Base-by-base conservation (phyloP, 1,140 invertebrate genomes). In the Aethina tumida region DNA sequence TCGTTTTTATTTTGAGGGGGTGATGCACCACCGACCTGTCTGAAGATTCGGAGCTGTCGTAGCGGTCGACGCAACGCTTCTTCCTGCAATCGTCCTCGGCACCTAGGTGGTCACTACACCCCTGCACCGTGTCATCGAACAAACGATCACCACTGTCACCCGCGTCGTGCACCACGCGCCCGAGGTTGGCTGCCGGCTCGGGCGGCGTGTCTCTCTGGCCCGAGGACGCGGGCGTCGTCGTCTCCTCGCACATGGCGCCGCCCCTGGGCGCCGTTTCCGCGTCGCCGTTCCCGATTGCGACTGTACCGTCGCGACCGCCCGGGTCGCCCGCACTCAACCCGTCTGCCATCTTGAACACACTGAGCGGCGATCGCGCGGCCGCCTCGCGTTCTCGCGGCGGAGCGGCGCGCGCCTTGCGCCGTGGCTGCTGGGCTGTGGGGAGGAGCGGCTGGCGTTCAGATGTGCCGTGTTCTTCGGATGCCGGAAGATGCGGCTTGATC, bases 21-120 rank as follows among this genome's bases (percentile, higher is more conserved):
- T n/a, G n/a, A n/a, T n/a, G n/a, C n/a, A n/a, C n/a, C 27, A 43
- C 47, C 20, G 63, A 87, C 84, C 84, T 88, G 79, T 88, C 84
- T 66, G 83, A 85, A 60, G 83, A 86, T 67, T 87, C 84, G 52
- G 83, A 86, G 63, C 83, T 86, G 71, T 88, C 84, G 70, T 84
- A 86, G 71, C 83, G 73, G 74, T 87, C 83, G 55, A 80, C 70
- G 65, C 83, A 85, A 64, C 84, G 72, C 65, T 84, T 86, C 70
- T 84, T 85, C 60, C 79, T 75, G 58, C 73, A 79, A 41, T 71
- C 69, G 25, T 64, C 65, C 37, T 67, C 65, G 35, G 58, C 52
- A 45, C 19, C 35, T n/a, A n/a, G n/a, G n/a, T n/a, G n/a, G n/a
- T n/a, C 39, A 29, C 32, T 17, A 8, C n/a, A 28, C 9, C 13